Percentiles rank a stretch among this genome's conserved stretches.
Conservation (phyloP, 2,888 invertebrate genomes). For the Morpho achilles region DNA sequence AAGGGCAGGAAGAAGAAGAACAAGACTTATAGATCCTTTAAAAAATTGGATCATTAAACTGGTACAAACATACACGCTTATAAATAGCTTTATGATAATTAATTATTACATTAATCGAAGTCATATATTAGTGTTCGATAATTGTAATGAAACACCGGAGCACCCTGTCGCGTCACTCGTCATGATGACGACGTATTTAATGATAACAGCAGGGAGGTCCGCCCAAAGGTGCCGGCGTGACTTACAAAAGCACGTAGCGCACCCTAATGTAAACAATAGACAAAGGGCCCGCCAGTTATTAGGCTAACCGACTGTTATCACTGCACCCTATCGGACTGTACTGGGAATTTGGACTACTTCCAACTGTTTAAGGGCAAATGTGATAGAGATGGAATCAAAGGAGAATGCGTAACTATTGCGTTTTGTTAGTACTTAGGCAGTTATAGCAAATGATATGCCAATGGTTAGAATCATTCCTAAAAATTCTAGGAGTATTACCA, state of each 20-base stretch:
- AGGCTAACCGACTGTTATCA: conserved; percentile 60
- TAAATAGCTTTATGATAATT: neutral
- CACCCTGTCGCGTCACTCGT: conserved; percentile 46
- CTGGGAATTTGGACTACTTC: conserved; percentile 35
- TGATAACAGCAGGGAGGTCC: conserved; percentile 72
- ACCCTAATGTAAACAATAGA: conserved; percentile 77
- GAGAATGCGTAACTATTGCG: neutral
- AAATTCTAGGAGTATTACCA: too few relatives aligned
- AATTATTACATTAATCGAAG: conserved; percentile 5
- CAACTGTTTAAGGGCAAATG: conserved; percentile 49
- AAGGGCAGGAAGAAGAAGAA: too few relatives aligned
- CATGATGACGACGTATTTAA: conserved; percentile 62
- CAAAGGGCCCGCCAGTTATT: conserved; percentile 68
- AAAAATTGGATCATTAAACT: too few relatives aligned
- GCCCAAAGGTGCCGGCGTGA: conserved; percentile 69
- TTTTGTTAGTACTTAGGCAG: neutral
- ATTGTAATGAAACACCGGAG: conserved; percentile 22
- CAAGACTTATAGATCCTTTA: too few relatives aligned
- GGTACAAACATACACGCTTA: too few relatives aligned
- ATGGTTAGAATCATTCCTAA: too few relatives aligned
- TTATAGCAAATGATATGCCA: neutral
- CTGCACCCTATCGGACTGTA: conserved; percentile 33
- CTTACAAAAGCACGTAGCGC: conserved; percentile 70
- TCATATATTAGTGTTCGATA: neutral
- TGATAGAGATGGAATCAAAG: conserved; percentile 46